Base-by-base conservation (phyloP, 2,888 invertebrate species). In the Xiphydria camelus region DNA sequence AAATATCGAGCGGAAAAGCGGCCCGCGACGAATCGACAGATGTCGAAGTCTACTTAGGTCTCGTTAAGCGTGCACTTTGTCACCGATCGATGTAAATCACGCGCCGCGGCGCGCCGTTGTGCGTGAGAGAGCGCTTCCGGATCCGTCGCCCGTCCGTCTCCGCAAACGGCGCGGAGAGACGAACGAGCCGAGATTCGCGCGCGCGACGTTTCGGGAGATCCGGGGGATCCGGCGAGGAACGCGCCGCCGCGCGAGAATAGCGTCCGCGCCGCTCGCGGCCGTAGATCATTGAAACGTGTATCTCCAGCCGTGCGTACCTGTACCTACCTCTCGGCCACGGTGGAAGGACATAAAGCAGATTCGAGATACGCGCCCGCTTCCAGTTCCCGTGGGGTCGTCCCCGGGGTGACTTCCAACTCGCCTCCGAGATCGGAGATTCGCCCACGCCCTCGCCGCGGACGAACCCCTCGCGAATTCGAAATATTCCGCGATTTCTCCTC, bases 321-420 rank as follows among this genome's bases (percentile, higher is more conserved):
- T 53, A 53, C 55, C 53, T 53, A 49, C 51, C 53, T 18, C 36
- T 41, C 43, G 31, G 25, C 25, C 12, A 52, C 59, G 47, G 55
- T 66, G 61, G 63, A 60, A 56, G 58, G 62, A 66, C 68, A 70
- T 69, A 67, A 68, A 70, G 61, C 66, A 70, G 69, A 70, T 70
- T 62, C 62, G 62, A 70, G 69, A 70, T 68, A 68, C 49, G 50
- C 51, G 51, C 59, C 49, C 55, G 64, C 63, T 65, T 60, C 64
- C 66, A 66, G 70, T 68, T 66, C 58, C 61, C 67, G 63, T 57
- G 60, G 64, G 66, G 65, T 64, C 66, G 66, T 51, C 55, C 38
- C 51, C 55, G 55, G 51, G 57, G 59, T 59, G 59, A 61, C 63
- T 62, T 59, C 53, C 59, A 57, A 53, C 57, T 57, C 49, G 49